A percentile compares a stretch with the other conserved stretches of the same genome.
Evolutionary conservation across 1,140 invertebrate genomes (phyloP).

Genomic region (Microplitis mediator): DNA sequence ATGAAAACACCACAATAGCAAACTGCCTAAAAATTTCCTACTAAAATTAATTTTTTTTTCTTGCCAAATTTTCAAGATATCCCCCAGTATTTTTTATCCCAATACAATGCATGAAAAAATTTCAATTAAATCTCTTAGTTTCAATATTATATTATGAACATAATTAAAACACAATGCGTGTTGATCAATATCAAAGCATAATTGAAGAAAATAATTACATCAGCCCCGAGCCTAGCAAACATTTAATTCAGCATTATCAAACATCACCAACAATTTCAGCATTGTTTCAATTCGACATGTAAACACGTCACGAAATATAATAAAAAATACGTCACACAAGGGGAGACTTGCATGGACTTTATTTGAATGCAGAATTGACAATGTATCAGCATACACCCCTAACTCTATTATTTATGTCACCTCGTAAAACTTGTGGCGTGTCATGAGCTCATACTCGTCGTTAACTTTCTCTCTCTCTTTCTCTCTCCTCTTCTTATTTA

Average conservation of each 20-base stretch:
- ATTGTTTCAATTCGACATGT: neutral
- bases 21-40: too few relatives aligned
- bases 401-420: constrained; percentile 58
- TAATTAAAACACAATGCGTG: too few relatives aligned
- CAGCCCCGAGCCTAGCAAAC: too few relatives aligned
- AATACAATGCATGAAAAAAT: too few relatives aligned
- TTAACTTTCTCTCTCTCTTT: neutral
- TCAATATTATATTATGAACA: too few relatives aligned
- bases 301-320: neutral
- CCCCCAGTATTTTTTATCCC: too few relatives aligned
- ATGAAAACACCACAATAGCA: too few relatives aligned
- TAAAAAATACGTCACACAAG: neutral
- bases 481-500: neutral
- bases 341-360: neutral
- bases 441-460: constrained; percentile 44
- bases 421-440: constrained; percentile 61
- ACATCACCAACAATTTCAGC: neutral
- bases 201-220: too few relatives aligned
- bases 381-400: constrained; percentile 53
- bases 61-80: too few relatives aligned
- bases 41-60: too few relatives aligned
- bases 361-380: constrained; percentile 42
- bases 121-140: too few relatives aligned
- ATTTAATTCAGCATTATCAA: neutral
- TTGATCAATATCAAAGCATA: too few relatives aligned